Conservation (phyloP, 2,888 invertebrate genomes). For the Microplitis manilae region DNA sequence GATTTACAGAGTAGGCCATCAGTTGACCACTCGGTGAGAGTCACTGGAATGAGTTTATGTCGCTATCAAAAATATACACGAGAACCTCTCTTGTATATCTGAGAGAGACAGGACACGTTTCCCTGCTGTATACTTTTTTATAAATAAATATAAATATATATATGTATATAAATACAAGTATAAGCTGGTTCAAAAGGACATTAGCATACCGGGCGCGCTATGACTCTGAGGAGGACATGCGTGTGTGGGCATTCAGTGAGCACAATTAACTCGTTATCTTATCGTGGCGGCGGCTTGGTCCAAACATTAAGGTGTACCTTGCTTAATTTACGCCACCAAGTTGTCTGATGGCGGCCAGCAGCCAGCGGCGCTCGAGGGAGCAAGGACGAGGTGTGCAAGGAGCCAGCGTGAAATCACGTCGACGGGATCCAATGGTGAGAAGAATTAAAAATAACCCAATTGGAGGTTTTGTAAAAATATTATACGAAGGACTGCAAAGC, state of each 20-base stretch:
- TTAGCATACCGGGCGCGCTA: conserved; percentile 69
- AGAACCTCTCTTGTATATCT: conserved; percentile 59
- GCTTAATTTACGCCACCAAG: conserved; percentile 69
- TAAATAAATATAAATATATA: background rate
- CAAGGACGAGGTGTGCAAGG: conserved; percentile 15
- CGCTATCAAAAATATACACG: conserved; percentile 69
- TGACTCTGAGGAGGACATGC: conserved; percentile 62
- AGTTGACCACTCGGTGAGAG: conserved; percentile 52
- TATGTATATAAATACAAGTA: conserved; percentile 24
- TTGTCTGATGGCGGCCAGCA: conserved; percentile 45
- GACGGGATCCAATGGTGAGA: background rate
- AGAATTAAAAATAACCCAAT: background rate
- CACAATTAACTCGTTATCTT: conserved; percentile 73
- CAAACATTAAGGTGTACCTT: conserved; percentile 70
- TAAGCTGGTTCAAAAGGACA: conserved; percentile 63
- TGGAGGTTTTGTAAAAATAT: background rate
- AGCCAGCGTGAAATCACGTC: conserved; percentile 7
- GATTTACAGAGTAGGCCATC: conserved; percentile 20
- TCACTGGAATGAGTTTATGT: conserved; percentile 69
- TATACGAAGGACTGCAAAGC: background rate
- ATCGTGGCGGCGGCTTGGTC: conserved; percentile 67
- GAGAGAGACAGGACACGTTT: conserved; percentile 56
- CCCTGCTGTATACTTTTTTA: background rate
- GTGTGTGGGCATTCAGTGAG: conserved; percentile 70
- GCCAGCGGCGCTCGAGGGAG: conserved; percentile 35